Conservation (phyloP, 2,888 invertebrate species). For the Baronia brevicornis region DNA sequence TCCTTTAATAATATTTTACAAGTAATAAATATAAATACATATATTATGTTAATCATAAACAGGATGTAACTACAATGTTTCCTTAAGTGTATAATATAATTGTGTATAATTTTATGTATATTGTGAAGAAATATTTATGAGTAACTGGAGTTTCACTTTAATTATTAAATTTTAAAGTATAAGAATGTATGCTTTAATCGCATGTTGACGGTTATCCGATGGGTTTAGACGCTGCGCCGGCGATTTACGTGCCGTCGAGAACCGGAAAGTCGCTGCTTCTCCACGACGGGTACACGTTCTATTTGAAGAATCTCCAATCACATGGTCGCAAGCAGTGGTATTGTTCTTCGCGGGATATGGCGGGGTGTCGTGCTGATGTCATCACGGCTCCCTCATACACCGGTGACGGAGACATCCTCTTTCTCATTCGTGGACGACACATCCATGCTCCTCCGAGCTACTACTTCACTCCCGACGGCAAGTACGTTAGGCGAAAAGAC, state of each 20-base stretch:
- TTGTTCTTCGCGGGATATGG: constrained; percentile 68
- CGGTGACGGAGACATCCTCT: constrained; percentile 57
- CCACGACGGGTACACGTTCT: constrained; percentile 67
- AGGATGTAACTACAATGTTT: constrained; percentile 7
- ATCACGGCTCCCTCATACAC: constrained; percentile 55
- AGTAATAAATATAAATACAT: too few species aligned
- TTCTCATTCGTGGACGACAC: constrained; percentile 61
- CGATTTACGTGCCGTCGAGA: constrained; percentile 69
- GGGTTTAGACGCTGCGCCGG: constrained; percentile 56
- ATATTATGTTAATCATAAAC: constrained; percentile 5
- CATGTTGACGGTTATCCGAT: constrained; percentile 27
- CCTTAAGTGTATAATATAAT: background rate
- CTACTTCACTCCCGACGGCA: constrained; percentile 66
- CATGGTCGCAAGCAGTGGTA: constrained; percentile 71
- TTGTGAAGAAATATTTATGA: constrained; percentile 4
- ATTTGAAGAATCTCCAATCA: constrained; percentile 66
- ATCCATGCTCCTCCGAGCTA: constrained; percentile 66
- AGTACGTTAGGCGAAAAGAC: constrained; percentile 66
- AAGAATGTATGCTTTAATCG: constrained; percentile 12
- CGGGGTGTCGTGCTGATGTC: constrained; percentile 66
- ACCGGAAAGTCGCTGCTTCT: constrained; percentile 66
- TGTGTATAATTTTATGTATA: constrained; percentile 4
- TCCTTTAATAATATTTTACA: too few species aligned
- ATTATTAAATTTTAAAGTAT: constrained; percentile 2
- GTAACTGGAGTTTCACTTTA: constrained; percentile 4